Evolutionary conservation across 1,140 invertebrate genomes (phyloP).

Genomic region (Saccostrea cuccullata): DNA sequence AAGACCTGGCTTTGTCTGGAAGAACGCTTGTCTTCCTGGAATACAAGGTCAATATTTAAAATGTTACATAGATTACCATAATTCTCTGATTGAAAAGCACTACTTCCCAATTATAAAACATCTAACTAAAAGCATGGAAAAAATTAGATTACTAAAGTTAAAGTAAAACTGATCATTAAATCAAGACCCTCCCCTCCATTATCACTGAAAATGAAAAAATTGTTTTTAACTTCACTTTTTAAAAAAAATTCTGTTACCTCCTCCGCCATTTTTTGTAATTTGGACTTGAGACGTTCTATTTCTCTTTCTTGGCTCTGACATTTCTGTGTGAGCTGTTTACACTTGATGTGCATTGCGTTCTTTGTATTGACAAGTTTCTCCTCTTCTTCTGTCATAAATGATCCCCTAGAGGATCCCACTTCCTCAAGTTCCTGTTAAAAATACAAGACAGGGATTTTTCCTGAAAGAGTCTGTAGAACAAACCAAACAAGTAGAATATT

Average conservation of each 20-base stretch:
- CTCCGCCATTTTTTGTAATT: conserved; percentile 65
- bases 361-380: conserved; percentile 67
- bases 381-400: conserved; percentile 58
- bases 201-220: no score
- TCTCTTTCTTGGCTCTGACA: conserved; percentile 70
- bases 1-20: conserved; percentile 70
- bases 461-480: no score
- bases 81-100: no score
- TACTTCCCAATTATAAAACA: no score
- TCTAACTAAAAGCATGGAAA: no score
- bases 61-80: no score
- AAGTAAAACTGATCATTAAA: no score
- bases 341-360: conserved; percentile 62
- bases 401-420: conserved; percentile 45
- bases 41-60: background rate
- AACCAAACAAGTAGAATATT: no score
- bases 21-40: conserved; percentile 68
- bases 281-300: conserved; percentile 69
- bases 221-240: no score
- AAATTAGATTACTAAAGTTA: no score
- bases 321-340: conserved; percentile 70
- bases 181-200: no score
- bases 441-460: background rate
- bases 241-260: conserved; percentile 61
- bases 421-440: conserved; percentile 67